These are phyloP conservation scores for Coranthus polyacanthus DNA, from an alignment of 2,797 vertebrate species.

Conservation along the genomic window DNA sequence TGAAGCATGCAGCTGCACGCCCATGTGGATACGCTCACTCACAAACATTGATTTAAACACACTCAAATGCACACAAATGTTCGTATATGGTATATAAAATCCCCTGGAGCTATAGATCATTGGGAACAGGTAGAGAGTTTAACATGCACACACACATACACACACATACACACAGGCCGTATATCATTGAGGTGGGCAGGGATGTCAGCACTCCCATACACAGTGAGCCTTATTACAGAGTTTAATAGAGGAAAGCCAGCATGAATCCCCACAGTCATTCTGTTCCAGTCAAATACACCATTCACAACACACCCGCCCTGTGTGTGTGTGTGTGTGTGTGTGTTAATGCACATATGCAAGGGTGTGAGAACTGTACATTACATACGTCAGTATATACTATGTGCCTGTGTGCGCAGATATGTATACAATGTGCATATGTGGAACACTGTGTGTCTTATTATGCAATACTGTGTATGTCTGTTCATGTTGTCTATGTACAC, in stretches of 20 bases:
- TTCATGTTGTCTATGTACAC: background rate
- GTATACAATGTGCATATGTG: slow-evolving; percentile 35
- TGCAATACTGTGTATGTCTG: slow-evolving; percentile 43
- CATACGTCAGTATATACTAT: slow-evolving; percentile 27
- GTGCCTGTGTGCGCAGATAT: slow-evolving; percentile 23
- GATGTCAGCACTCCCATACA: slow-evolving; percentile 82
- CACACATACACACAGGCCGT: slow-evolving; percentile 64
- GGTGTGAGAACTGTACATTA: slow-evolving; percentile 50
- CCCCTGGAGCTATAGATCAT: slow-evolving; percentile 74
- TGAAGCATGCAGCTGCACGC: slow-evolving; percentile 71
- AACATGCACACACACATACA: slow-evolving; percentile 36
- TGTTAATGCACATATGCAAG: slow-evolving; percentile 26
- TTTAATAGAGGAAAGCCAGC: slow-evolving; percentile 85
- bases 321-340: slow-evolving; percentile 48
- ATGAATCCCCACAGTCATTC: slow-evolving; percentile 85
- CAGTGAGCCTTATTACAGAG: slow-evolving; percentile 81
- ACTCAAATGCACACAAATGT: slow-evolving; percentile 76
- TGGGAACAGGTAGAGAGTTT: slow-evolving; percentile 74
- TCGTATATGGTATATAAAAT: slow-evolving; percentile 68
- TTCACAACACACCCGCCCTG: slow-evolving; percentile 71
- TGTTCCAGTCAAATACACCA: slow-evolving; percentile 82
- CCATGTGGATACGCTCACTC: slow-evolving; percentile 66
- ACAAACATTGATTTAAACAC: slow-evolving; percentile 78
- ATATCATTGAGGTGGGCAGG: slow-evolving; percentile 82
- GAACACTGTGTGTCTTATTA: slow-evolving; percentile 34